Percentiles rank a stretch among this genome's conserved stretches.
These are phyloP conservation scores for Cyanistes caeruleus DNA, from an alignment of 2,113 vertebrate species.

Conservation along the genomic window DNA sequence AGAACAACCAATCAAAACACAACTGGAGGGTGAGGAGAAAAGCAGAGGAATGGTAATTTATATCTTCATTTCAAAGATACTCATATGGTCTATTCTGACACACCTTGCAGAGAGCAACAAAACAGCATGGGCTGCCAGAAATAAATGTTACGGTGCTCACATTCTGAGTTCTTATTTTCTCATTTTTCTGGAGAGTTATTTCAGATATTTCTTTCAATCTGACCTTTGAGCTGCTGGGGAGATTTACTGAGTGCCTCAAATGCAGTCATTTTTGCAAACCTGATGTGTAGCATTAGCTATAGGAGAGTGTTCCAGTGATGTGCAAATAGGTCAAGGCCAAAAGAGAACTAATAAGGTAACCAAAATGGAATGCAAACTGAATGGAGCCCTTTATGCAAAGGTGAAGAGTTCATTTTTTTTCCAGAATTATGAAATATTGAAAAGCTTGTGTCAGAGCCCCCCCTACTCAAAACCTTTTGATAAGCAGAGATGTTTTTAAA, in stretches of 20 bases:
- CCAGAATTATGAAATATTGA: constrained; percentile 49
- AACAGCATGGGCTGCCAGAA: neutral
- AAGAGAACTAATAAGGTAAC: constrained; percentile 46
- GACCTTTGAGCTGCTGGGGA: constrained; percentile 46
- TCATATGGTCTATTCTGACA: neutral
- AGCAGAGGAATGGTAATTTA: neutral
- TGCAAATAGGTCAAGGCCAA: constrained; percentile 53
- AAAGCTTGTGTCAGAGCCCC: constrained; percentile 25
- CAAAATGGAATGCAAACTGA: constrained; percentile 48
- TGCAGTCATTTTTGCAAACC: constrained; percentile 35
- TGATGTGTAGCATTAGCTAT: constrained; percentile 17
- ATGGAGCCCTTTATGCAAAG: constrained; percentile 43
- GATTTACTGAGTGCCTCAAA: constrained; percentile 28
- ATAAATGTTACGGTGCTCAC: neutral
- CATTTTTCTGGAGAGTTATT: constrained; percentile 24
- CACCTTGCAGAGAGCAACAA: constrained; percentile 16
- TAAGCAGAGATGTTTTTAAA: constrained; percentile 46
- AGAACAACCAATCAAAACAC: neutral
- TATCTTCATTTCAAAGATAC: constrained; percentile 11
- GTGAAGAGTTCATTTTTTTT: constrained; percentile 30
- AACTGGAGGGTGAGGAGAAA: neutral
- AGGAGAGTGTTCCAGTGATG: constrained; percentile 46
- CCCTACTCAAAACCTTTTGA: constrained; percentile 39
- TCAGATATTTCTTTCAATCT: constrained; percentile 52
- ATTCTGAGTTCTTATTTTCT: neutral